A percentile compares a stretch with the other conserved stretches of the same genome.
Evolutionary conservation across 2,888 invertebrate genomes (phyloP).

Genomic region (Ferrisia virgata): DNA sequence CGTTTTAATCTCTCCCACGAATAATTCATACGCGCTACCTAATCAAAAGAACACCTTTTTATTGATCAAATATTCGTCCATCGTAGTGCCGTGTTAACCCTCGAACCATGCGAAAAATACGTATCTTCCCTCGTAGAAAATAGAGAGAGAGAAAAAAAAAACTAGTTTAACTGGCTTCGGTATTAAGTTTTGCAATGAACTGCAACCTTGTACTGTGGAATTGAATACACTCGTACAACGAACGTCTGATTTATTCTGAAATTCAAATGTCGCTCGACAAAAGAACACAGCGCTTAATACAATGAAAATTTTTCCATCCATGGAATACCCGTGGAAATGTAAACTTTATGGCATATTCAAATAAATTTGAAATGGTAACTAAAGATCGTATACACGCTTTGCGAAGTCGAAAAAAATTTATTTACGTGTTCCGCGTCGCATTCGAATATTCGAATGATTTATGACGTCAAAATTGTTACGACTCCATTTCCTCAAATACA

Average conservation of each 20-base stretch:
- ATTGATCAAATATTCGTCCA: slow-evolving; percentile 10
- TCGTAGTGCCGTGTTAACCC: neutral
- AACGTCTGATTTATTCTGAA: slow-evolving; percentile 27
- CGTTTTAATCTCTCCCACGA: slow-evolving; percentile 33
- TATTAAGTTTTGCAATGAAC: neutral
- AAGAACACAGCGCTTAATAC: neutral
- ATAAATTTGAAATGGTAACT: neutral
- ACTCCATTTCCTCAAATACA: neutral
- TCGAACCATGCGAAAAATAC: slow-evolving; percentile 1
- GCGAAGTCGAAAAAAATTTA: slow-evolving; percentile 9
- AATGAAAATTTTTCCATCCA: neutral
- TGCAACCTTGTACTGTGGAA: neutral
- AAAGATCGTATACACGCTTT: slow-evolving; percentile 4
- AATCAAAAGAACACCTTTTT: slow-evolving; percentile 22
- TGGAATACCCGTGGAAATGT: slow-evolving; percentile 8
- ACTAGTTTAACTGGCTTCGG: slow-evolving; percentile 22
- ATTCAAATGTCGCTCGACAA: slow-evolving; percentile 16
- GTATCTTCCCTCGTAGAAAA: neutral
- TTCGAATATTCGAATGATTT: slow-evolving; percentile 16
- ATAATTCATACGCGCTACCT: neutral
- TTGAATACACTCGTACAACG: neutral
- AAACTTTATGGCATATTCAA: slow-evolving; percentile 4
- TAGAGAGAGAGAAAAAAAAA: neutral
- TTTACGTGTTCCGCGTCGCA: neutral
- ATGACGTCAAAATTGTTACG: neutral